phyloP scores from a whole-genome alignment of 2,113 vertebrate genomes.

The Elaphurus davidianus region DNA sequence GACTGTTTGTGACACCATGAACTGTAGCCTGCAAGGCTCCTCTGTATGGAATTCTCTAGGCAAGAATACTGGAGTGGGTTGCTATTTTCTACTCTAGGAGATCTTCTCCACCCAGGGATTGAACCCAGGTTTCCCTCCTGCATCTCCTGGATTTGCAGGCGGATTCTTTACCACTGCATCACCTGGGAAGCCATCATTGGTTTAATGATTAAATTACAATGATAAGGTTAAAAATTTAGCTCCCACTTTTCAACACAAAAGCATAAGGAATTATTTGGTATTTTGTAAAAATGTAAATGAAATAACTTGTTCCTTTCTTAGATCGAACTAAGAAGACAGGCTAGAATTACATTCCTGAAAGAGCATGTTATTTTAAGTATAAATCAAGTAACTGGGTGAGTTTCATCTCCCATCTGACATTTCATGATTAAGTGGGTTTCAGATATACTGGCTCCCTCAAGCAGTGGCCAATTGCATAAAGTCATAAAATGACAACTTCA shows the following conservation, averaged over 20 bases:
- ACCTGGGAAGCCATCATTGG: no score
- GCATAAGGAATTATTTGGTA: neutral
- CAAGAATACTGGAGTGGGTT: no score
- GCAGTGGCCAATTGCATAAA: neutral
- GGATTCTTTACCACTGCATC: no score
- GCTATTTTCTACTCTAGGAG: no score
- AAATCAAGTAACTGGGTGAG: neutral
- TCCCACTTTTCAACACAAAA: constrained; percentile 16
- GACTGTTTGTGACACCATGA: no score
- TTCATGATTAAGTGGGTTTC: neutral
- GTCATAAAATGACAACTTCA: neutral
- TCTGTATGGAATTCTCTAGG: no score
- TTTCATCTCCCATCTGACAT: neutral
- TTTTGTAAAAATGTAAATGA: constrained; percentile 3
- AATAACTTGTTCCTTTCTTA: neutral
- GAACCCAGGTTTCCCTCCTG: no score
- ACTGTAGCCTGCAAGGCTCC: no score
- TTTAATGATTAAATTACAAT: neutral
- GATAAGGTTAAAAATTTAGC: neutral
- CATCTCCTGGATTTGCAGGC: no score
- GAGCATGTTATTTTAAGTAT: neutral
- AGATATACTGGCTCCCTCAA: neutral
- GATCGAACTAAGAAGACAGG: constrained; percentile 9
- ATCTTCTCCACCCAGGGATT: no score
- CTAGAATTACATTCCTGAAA: neutral